Base-by-base conservation (phyloP, 2,888 invertebrate species). In the Phragmatobia fuliginosa region DNA sequence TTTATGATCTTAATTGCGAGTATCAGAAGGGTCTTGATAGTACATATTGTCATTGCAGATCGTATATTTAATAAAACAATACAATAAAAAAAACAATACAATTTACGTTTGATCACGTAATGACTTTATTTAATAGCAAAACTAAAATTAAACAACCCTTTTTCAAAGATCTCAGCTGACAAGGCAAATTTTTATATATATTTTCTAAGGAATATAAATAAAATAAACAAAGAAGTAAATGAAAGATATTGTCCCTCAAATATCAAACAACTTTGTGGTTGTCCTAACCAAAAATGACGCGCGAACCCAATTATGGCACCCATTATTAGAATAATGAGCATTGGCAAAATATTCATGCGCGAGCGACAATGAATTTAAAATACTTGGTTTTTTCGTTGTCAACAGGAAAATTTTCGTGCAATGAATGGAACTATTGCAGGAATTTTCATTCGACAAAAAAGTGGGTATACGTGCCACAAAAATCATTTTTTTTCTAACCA, bases 301-400 rank as follows among this genome's bases (percentile, higher is more conserved):
- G 82, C 83, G 79, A 77, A 74, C 71, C 93, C 93, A 89, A 90
- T 86, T 92, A 90, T 64, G 92, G 92, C 1, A 52, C 75, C 52
- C 77, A 86, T 90, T 90, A 94, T 93, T 92, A 89, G 87, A 93
- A 91, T 92, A 92, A 90, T 90, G 86, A 83, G 74, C 88, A 86
- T 86, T 85, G 87, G 89, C 90, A 86, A 92, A 92, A 90, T 92
- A 87, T 88, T 91, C 87, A 89, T 89, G 90, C 80, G 83, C 74
- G 71, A 73, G 74, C 79, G 79, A 87, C 83, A 83, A 83, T 88
- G 92, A 91, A 92, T 92, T 81, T 87, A 81, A 89, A 91, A 90
- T 83, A 77, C 49, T 72, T 77, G 82, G 86, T 88, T 88, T 86
- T 87, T 82, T 79, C 38, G 75, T 74, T 62, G 71, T 62, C 68